Evolutionary conservation across 2,113 vertebrate genomes (phyloP), one percentile per base, ranked within the genome.

Genomic region (Planiliza haematocheilus): DNA sequence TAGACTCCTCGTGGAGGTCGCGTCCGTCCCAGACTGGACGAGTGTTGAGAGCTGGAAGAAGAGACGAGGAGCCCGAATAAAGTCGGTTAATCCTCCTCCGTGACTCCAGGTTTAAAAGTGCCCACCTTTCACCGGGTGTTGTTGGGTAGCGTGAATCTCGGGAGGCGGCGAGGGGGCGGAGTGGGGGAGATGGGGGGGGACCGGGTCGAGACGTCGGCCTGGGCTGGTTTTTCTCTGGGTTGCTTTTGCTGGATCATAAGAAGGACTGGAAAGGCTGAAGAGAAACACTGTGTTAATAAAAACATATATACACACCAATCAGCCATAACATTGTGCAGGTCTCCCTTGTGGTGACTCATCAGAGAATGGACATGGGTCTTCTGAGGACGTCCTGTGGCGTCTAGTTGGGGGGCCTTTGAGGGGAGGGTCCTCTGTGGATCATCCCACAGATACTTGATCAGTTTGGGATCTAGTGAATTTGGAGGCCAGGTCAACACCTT

Each of bases 191-290:
- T 10, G 8, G 38, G 16, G 58, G 36, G 37, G 62, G 69, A 9
- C 56, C 82, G 65, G 85, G 17, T 46, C 34, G 77, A 70, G 73
- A 43, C 37, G 59, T 37, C 49, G 84, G 75, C 41, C 37, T 43
- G 68, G 82, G 52, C 52, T 76, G 89, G 84, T 81, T 84, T 80
- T 70, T 79, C 83, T 87, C 82, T 14, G 79, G 68, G 59, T 62
- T 18, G 79, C 71, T 86, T 85, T 56, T 86, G 90, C 84, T 89
- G 91, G 87, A 85, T 91, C 84, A 72, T 82, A 62, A 86, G 37
- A 17, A 82, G 83, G 82, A 60, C 48, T 45, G 24, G 59, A 59
- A 48, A 69, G 67, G 79, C 91, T 92, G 7, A 38, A 36, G 21
- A n/a, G n/a, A n/a, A n/a, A n/a, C n/a, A n/a, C n/a, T n/a, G n/a